Conservation (phyloP, 2,888 invertebrate genomes). For the Pollenia labialis region DNA sequence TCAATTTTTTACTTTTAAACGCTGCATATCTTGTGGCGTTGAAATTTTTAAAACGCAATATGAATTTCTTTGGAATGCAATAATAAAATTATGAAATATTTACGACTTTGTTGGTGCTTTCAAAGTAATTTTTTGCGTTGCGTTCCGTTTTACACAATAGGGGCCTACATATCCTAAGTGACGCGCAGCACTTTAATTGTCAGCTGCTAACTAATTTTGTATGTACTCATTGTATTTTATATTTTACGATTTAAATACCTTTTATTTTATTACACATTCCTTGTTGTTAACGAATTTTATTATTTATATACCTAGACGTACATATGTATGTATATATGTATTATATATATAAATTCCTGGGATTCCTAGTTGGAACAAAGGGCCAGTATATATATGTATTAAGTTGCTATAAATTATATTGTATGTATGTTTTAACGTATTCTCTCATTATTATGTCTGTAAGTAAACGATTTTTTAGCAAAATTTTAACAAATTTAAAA, state of each 20-base stretch:
- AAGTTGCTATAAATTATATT: slow-evolving; percentile 23
- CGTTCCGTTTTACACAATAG: no score
- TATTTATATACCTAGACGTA: background rate
- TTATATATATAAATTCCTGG: no score
- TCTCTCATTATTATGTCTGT: slow-evolving; percentile 49
- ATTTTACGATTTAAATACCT: background rate
- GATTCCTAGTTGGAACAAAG: no score
- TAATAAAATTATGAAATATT: no score
- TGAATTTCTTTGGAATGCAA: no score
- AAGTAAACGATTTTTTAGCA: slow-evolving; percentile 60
- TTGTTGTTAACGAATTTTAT: slow-evolving; percentile 20
- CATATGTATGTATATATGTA: no score
- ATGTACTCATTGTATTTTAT: slow-evolving; percentile 33
- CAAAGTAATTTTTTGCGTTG: no score
- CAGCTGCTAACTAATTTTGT: background rate
- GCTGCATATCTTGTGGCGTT: no score
- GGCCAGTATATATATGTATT: no score
- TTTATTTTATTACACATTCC: slow-evolving; percentile 14
- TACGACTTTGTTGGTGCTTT: no score
- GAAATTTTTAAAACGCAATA: no score
- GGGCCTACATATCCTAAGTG: background rate
- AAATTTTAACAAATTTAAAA: slow-evolving; percentile 61
- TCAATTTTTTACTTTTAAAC: no score
- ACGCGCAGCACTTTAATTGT: background rate
- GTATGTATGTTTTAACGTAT: slow-evolving; percentile 24